phyloP scores from a whole-genome alignment of 2,113 vertebrate species.

The Oceanodroma tethys region DNA sequence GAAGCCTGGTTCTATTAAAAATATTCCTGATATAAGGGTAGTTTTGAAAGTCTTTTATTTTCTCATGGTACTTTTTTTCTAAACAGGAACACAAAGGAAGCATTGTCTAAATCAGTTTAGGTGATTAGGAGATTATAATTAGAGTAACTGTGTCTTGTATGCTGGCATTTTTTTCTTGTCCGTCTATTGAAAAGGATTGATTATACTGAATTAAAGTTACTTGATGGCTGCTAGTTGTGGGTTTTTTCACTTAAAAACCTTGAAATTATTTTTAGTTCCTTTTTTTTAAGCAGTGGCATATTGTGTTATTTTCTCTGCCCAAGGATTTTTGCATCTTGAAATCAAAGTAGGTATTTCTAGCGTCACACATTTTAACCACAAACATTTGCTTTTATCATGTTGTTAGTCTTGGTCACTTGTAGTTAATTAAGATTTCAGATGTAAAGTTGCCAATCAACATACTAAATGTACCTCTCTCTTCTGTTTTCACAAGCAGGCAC shows the following conservation, averaged over 20 bases:
- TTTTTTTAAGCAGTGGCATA: background rate
- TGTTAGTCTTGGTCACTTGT: slow-evolving; percentile 52
- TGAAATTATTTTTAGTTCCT: background rate
- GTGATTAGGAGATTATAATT: slow-evolving; percentile 26
- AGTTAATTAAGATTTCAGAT: slow-evolving; percentile 68
- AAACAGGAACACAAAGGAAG: background rate
- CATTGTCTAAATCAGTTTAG: background rate
- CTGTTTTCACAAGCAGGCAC: slow-evolving; percentile 63
- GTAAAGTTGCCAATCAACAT: slow-evolving; percentile 54
- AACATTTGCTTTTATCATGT: background rate
- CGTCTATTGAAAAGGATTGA: background rate
- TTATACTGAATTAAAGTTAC: background rate
- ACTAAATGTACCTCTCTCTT: slow-evolving; percentile 46
- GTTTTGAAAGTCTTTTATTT: background rate
- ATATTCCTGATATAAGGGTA: background rate
- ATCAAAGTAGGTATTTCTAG: background rate
- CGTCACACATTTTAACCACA: slow-evolving; percentile 20
- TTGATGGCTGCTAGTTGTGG: background rate
- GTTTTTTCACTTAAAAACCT: background rate
- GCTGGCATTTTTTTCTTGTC: background rate
- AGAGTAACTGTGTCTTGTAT: background rate
- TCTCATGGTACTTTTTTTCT: background rate
- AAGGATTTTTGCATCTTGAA: background rate
- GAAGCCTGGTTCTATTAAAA: slow-evolving; percentile 2
- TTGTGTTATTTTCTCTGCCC: background rate